phyloP scores from a whole-genome alignment of 2,797 vertebrate genomes.

The Eupleurogrammus muticus region DNA sequence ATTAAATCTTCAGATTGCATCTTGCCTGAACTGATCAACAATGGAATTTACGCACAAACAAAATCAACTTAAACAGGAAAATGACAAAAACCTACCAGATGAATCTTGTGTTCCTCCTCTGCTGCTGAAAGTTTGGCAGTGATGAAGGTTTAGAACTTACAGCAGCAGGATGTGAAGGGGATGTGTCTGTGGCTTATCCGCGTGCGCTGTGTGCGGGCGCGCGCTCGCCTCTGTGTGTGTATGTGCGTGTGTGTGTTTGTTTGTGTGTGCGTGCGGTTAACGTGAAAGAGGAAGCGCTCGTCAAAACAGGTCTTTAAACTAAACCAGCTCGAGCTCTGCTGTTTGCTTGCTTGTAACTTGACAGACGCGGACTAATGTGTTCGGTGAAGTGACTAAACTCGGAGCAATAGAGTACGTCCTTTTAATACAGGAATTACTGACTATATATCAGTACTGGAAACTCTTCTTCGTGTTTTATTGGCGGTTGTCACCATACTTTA shows the following conservation, averaged over 20 bases:
- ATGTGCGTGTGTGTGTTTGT: not conserved
- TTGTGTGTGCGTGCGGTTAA: conserved; percentile 40
- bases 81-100: conserved; percentile 25
- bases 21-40: not conserved
- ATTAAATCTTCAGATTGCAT: not conserved
- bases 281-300: conserved; percentile 64
- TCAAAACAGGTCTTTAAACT: conserved; percentile 24
- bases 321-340: not conserved
- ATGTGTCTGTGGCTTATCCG: conserved; percentile 33
- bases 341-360: not conserved
- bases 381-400: not conserved
- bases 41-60: not conserved
- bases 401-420: not conserved
- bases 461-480: no score
- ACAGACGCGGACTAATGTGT: no score
- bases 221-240: conserved; percentile 14
- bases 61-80: not conserved
- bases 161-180: conserved; percentile 5
- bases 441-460: not conserved
- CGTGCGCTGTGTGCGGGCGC: conserved; percentile 13
- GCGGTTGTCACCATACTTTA: no score
- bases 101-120: not conserved
- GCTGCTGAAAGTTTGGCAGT: conserved; percentile 11
- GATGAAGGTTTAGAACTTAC: conserved; percentile 12
- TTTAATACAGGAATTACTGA: not conserved